Base-by-base conservation (phyloP, 2,888 invertebrate genomes). In the Dysmachus trigonus region DNA sequence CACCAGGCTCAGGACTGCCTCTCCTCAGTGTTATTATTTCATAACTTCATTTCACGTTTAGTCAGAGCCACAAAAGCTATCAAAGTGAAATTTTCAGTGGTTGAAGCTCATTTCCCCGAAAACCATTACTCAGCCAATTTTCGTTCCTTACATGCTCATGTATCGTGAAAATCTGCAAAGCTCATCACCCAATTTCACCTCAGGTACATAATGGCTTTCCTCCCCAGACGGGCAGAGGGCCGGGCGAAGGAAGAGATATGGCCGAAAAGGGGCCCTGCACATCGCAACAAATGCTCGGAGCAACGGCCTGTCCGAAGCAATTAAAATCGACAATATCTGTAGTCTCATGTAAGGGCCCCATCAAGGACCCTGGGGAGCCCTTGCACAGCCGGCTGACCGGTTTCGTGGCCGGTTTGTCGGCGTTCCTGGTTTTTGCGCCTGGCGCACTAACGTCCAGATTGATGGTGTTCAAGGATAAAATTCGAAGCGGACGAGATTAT, bases 251-350 rank as follows among this genome's bases (percentile, higher is more conserved):
- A 41, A 10, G 41, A 41, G 41, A 2, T 10, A 10, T 2, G 10
- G 41, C 15, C 15, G 41, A 10, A 41, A 10, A 7, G 4, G 33
- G 33, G 33, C n/a, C 33, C 13, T 47, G 47, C 47, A 82, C 53
- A 51, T 82, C 35, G 18, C 38, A 71, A 82, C 82, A 82, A 82
- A 82, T 38, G 18, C 8, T 22, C 18, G 22, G 62, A 83, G 83
- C 72, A 71, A 41, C 30, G 72, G 72, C 83, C 72, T 72, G 83
- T 83, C 72, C 27, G 72, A 83, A 47, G 83, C 83, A 83, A 72
- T 83, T 83, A 83, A 83, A 83, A 83, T 83, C 72, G 83, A 83
- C 72, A 83, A 38, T 33, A 72, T 72, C 72, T 83, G 83, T 72
- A 41, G 41, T 30, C 22, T 83, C 27, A 41, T 38, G 47, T 72